A percentile compares a stretch with the other conserved stretches of the same genome.
phyloP scores from a whole-genome alignment of 2,888 invertebrate genomes.

The Chrysodeixis includens region DNA sequence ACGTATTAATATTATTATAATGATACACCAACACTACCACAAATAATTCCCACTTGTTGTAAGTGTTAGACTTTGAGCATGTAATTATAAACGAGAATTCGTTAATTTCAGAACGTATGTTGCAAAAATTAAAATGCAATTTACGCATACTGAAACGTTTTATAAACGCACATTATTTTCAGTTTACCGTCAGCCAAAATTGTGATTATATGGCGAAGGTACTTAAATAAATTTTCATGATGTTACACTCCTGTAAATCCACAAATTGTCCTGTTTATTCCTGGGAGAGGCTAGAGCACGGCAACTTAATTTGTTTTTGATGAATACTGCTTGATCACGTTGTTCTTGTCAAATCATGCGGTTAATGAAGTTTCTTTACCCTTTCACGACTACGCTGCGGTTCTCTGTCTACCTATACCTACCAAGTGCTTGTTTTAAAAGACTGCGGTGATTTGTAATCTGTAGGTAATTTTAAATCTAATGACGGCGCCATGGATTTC shows the following conservation, averaged over 20 bases:
- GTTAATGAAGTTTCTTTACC: slow-evolving; percentile 79
- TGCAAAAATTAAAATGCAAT: slow-evolving; percentile 63
- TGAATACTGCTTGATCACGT: slow-evolving; percentile 77
- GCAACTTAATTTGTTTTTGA: slow-evolving; percentile 83
- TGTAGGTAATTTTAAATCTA: not conserved
- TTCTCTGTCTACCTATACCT: slow-evolving; percentile 13
- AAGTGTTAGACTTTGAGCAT: not conserved
- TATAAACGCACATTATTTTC: slow-evolving; percentile 62
- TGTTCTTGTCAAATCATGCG: slow-evolving; percentile 85
- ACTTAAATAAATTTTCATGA: slow-evolving; percentile 62
- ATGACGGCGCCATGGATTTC: not conserved
- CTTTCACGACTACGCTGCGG: slow-evolving; percentile 56
- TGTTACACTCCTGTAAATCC: slow-evolving; percentile 65
- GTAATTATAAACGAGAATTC: not conserved
- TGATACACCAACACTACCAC: too few species aligned
- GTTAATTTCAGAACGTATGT: slow-evolving; percentile 33
- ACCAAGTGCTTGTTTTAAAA: slow-evolving; percentile 15
- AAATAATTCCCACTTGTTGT: too few species aligned
- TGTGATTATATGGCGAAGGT: slow-evolving; percentile 52
- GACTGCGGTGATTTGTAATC: slow-evolving; percentile 8
- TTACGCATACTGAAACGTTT: slow-evolving; percentile 51
- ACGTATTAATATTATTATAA: too few species aligned
- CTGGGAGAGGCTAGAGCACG: slow-evolving; percentile 64
- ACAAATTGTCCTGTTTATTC: slow-evolving; percentile 70
- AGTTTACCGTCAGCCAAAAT: slow-evolving; percentile 60